Percentiles rank a stretch among this genome's conserved stretches.
These are phyloP conservation scores for Eleutherodactylus coqui DNA, from an alignment of 2,797 vertebrate species.

Conservation along the genomic window DNA sequence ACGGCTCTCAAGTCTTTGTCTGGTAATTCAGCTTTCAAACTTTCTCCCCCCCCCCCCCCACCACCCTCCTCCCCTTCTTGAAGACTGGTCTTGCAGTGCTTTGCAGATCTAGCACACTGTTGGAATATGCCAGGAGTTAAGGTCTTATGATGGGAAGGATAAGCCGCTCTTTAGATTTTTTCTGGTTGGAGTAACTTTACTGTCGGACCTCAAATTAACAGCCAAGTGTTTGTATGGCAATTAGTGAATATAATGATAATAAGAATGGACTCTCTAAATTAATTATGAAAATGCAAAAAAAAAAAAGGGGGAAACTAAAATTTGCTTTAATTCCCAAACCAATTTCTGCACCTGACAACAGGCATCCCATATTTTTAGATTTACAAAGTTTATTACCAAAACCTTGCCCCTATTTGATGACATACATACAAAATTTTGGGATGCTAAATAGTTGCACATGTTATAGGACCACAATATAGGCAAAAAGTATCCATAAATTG, in stretches of 20 bases:
- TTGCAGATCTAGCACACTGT: slow-evolving; percentile 78
- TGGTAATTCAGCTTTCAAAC: slow-evolving; percentile 80
- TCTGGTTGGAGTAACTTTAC: background rate
- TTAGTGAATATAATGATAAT: background rate
- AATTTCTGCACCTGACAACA: background rate
- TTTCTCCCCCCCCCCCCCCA: slow-evolving; percentile 72
- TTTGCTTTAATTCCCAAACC: background rate
- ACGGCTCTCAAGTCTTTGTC: slow-evolving; percentile 89
- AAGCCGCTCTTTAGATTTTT: background rate
- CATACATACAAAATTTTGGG: too few species aligned
- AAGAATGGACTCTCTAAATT: background rate
- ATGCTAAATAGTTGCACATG: background rate
- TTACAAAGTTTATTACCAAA: background rate
- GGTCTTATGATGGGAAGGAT: background rate
- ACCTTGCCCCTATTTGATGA: too few species aligned
- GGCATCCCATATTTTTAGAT: background rate
- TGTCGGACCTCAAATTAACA: background rate
- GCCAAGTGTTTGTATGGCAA: background rate
- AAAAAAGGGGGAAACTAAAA: background rate
- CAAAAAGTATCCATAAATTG: background rate
- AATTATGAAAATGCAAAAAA: too few species aligned
- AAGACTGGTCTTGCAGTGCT: slow-evolving; percentile 87
- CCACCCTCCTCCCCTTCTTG: slow-evolving; percentile 68
- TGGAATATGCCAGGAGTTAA: slow-evolving; percentile 71
- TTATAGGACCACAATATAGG: background rate